Conservation (phyloP, 1,140 invertebrate species). For the Drosophila equinoxialis region DNA sequence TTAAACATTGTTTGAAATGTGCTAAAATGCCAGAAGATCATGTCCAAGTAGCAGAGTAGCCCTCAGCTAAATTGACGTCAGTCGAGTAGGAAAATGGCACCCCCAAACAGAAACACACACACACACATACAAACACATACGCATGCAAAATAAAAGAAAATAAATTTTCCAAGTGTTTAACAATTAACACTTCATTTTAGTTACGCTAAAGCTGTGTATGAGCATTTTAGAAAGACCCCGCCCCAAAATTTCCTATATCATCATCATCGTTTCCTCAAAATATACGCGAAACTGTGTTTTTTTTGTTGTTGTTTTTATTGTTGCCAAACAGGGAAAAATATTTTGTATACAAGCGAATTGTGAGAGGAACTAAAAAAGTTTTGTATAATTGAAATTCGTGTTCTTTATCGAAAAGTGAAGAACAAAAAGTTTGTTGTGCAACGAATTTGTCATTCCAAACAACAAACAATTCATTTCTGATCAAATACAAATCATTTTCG, state of each 20-base stretch:
- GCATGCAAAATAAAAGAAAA: constrained; percentile 39
- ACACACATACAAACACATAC: constrained; percentile 10
- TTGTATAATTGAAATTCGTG: no score
- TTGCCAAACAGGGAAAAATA: neutral
- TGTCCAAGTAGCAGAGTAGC: constrained; percentile 4
- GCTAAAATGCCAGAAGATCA: constrained; percentile 18
- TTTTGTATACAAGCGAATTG: neutral
- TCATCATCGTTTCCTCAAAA: neutral
- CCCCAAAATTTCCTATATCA: neutral
- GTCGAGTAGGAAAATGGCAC: constrained; percentile 4
- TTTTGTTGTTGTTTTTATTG: neutral
- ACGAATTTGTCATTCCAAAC: no score
- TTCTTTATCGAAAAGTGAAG: no score
- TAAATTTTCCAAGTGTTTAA: constrained; percentile 41
- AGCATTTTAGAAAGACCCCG: neutral
- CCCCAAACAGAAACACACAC: neutral
- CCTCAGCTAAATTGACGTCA: constrained; percentile 8
- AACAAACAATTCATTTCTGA: no score
- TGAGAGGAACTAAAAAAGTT: no score
- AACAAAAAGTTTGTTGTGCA: no score
- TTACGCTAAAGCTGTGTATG: constrained; percentile 25
- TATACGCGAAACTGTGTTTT: neutral
- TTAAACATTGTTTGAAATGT: constrained; percentile 1
- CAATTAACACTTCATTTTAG: constrained; percentile 55
- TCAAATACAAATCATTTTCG: no score